phyloP scores from a whole-genome alignment of 2,113 vertebrate species.

The Podocnemis expansa region DNA sequence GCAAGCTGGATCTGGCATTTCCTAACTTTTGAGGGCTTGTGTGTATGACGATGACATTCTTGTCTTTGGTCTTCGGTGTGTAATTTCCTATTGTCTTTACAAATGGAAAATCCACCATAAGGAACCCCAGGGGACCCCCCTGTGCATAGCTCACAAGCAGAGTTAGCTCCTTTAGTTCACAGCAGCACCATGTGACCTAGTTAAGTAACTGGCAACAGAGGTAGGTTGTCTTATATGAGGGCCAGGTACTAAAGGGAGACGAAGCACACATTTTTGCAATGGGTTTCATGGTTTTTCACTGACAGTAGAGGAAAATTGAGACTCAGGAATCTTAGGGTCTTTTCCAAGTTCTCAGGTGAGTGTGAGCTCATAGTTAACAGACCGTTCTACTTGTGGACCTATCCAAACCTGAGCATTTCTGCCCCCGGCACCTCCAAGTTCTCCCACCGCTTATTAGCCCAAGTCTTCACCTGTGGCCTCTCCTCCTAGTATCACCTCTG shows the following conservation, averaged over 20 bases:
- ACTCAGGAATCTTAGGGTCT: not conserved
- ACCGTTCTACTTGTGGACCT: not conserved
- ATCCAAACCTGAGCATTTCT: not conserved
- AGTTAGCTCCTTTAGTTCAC: not conserved
- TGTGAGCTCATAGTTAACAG: not conserved
- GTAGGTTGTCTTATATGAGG: not conserved
- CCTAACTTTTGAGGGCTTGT: no score
- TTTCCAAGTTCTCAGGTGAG: not conserved
- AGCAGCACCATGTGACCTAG: not conserved
- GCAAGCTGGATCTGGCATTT: no score
- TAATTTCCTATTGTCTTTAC: not conserved
- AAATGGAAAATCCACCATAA: not conserved
- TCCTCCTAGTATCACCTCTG: not conserved
- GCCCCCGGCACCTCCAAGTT: no score
- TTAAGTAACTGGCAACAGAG: no score
- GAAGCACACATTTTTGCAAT: not conserved
- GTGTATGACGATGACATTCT: no score
- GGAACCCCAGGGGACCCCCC: not conserved
- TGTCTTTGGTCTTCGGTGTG: not conserved
- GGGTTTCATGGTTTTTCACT: not conserved
- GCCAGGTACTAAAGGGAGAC: not conserved
- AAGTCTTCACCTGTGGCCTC: not conserved
- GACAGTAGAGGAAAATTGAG: not conserved
- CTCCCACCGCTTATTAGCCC: no score
- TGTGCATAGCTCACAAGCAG: not conserved